Evolutionary conservation across 2,113 vertebrate species (phyloP), one percentile per base, ranked within the genome.

Genomic region (Rhinolophus ferrumequinum): DNA sequence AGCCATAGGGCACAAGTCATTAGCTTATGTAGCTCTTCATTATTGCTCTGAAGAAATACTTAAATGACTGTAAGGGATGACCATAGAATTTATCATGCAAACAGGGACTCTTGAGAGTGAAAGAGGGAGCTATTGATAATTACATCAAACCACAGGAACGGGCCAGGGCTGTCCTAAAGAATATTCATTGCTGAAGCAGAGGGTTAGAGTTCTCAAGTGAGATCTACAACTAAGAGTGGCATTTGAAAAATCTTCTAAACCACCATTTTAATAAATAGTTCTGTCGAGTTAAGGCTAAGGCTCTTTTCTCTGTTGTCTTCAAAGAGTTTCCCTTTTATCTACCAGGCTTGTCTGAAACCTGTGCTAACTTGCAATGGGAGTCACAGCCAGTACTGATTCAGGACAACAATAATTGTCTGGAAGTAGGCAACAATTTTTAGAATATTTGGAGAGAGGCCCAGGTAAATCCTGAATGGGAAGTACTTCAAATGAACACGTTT

Each of bases 181-280:
- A 67, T 47, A 66, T 80, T 70, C 12, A 69, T 80, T 94, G 88
- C 81, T 66, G 26, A 84, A 62, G 85, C 35, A 52, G 47, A 70
- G 58, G 19, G 24, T 64, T 88, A 47, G 35, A 14, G 3, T 75
- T 97, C 75, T 96, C 92, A 54, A 75, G 62, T 90, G 22, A 91
- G 64, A 92, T 84, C 52, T 69, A 62, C 58, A 77, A 47, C 35
- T 56, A 35, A 52, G 70, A 73, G 28, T 52, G 47, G 14, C 56
- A 79, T 88, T 75, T 87, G 88, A 87, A 96, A 96, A 77, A 69
- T 93, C 75, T 92, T 83, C 38, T 93, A 97, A 86, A 94, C 92
- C 72, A 79, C 24, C 56, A 2, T 73, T 95, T 95, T 41, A 75
- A 90, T 94, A 94, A 82, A 73, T 82, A 95, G 11, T n/a, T 54